Base-by-base conservation (phyloP, 2,888 invertebrate genomes). In the Calameuta idolon region DNA sequence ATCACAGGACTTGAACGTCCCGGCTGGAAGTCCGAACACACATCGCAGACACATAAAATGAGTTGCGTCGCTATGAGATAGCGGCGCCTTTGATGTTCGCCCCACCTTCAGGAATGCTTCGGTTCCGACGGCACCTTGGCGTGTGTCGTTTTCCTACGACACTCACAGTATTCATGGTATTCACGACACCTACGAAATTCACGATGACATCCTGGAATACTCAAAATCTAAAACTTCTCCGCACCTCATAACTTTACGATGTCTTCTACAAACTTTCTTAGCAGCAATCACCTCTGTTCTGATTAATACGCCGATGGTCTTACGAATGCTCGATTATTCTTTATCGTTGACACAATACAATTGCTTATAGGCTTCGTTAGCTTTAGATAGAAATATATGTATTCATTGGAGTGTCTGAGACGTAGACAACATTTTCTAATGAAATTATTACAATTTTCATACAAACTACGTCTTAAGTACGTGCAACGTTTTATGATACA, bases 1-100 rank as follows among this genome's bases (percentile, higher is more conserved):
- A 86, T 86, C 85, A 83, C 79, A 75, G 78, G 81, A 81, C 81
- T n/a, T 79, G 82, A 81, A 82, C 81, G 80, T 82, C 79, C 81
- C 80, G 68, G 55, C 69, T 69, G 15, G n/a, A 69, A 69, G 15
- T 37, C 35, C 69, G 40, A 34, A 69, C 71, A 74, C 73, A 79
- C 79, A 76, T 73, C 69, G 74, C 75, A 35, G 84, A 55, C 84
- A 86, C 85, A 85, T 85, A 83, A 85, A 86, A 82, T 81, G 82
- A 84, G 83, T 84, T 83, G 84, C 83, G 85, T 84, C 84, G 85
- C 82, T 79, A 84, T 80, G 84, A 86, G 90, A 90, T 90, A 90
- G 90, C 90, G 90, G 90, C 82, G 82, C 87, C 88, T 90, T 90
- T 90, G 90, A 90, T 89, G 82, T 84, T 76, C 80, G 79, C 78